These are phyloP conservation scores for Antrozous pallidus DNA, from an alignment of 2,797 vertebrate genomes.

Conservation along the genomic window DNA sequence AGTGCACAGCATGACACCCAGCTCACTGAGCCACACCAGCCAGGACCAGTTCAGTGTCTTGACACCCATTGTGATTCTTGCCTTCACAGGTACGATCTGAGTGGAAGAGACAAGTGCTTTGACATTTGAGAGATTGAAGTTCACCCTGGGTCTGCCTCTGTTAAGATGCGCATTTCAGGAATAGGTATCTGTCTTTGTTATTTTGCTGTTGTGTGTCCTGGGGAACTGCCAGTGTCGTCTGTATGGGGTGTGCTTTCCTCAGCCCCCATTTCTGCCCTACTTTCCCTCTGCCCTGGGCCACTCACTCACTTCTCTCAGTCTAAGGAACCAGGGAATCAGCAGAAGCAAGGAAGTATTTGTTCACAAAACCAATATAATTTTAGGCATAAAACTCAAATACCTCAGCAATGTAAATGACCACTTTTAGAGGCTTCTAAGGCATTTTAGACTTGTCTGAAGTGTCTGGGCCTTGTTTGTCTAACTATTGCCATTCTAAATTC, in stretches of 20 bases:
- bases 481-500: slow-evolving; percentile 14
- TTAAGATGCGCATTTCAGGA: slow-evolving; percentile 75
- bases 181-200: slow-evolving; percentile 70
- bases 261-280: neutral
- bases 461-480: slow-evolving; percentile 17
- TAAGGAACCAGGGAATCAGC: neutral
- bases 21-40: neutral
- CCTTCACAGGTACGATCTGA: slow-evolving; percentile 77
- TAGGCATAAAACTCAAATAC: neutral
- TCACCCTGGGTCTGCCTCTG: slow-evolving; percentile 70
- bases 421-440: neutral
- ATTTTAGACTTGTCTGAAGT: neutral
- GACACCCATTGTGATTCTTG: neutral
- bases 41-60: neutral
- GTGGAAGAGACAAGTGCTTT: slow-evolving; percentile 79
- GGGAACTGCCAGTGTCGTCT: neutral
- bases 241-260: neutral
- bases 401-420: neutral
- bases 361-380: slow-evolving; percentile 1
- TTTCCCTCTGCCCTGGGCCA: neutral
- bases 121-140: slow-evolving; percentile 77
- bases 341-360: neutral
- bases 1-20: neutral
- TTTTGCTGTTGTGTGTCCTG: neutral
- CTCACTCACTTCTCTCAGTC: neutral